phyloP scores from a whole-genome alignment of 2,888 invertebrate species.

The Nomada fabriciana region DNA sequence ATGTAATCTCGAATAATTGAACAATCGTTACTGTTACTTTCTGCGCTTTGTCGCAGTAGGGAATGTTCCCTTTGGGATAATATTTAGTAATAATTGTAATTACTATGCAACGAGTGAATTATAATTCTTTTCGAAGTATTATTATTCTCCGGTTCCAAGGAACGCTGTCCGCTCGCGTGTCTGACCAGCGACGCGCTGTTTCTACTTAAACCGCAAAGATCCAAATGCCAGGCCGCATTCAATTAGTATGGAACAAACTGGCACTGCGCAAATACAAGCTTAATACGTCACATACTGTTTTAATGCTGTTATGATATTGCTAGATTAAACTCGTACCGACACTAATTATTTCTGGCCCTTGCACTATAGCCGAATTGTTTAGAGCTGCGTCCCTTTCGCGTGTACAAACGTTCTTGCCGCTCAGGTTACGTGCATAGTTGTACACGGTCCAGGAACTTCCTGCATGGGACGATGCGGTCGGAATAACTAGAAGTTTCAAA shows the following conservation, averaged over 20 bases:
- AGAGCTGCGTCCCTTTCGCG: conserved; percentile 13
- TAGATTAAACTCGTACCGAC: conserved; percentile 42
- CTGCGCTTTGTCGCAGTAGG: too few species aligned
- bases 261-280: conserved; percentile 5
- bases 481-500: conserved; percentile 65
- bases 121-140: neutral
- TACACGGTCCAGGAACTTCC: conserved; percentile 44
- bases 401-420: conserved; percentile 23
- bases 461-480: conserved; percentile 49
- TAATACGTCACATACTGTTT: conserved; percentile 22
- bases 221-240: neutral
- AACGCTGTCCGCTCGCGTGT: neutral
- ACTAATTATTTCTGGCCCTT: conserved; percentile 47
- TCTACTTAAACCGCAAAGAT: conserved; percentile 15
- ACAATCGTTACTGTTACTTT: too few species aligned
- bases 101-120: neutral
- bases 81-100: too few species aligned
- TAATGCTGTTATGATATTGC: conserved; percentile 35
- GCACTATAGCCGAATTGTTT: conserved; percentile 33
- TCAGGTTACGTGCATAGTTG: conserved; percentile 33
- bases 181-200: neutral
- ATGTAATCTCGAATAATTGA: too few species aligned
- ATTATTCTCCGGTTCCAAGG: neutral
- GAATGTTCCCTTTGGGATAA: too few species aligned
- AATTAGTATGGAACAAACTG: conserved; percentile 24